A percentile compares a stretch with the other conserved stretches of the same genome.
Evolutionary conservation across 2,888 invertebrate species (phyloP).

Genomic region (Furcula furcula): DNA sequence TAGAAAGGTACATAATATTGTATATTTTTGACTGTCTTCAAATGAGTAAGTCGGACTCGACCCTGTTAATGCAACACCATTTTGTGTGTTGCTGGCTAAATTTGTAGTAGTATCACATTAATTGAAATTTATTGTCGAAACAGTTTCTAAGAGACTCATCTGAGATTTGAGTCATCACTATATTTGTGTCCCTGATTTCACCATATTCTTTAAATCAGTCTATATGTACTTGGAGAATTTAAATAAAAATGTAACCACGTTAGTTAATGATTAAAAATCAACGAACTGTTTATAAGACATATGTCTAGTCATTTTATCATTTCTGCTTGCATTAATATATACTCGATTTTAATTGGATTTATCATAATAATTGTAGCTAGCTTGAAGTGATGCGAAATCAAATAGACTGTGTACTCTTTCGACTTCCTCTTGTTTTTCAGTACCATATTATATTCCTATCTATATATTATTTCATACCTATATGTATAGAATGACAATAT

Average conservation of each 20-base stretch:
- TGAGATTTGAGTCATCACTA: conserved; percentile 56
- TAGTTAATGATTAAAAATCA: conserved; percentile 57
- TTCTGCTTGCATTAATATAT: conserved; percentile 44
- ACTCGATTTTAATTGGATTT: conserved; percentile 22
- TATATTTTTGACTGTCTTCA: conserved; percentile 25
- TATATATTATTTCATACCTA: conserved; percentile 13
- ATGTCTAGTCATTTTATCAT: conserved; percentile 67
- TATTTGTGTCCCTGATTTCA: conserved; percentile 42
- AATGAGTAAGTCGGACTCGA: conserved; percentile 27
- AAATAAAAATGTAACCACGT: conserved; percentile 39
- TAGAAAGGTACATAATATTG: conserved; percentile 64
- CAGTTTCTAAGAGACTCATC: conserved; percentile 42
- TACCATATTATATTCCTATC: conserved; percentile 13
- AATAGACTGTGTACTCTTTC: conserved; percentile 14
- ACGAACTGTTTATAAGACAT: conserved; percentile 66
- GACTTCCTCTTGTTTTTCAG: not conserved
- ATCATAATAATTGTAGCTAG: conserved; percentile 19
- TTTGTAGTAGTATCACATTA: conserved; percentile 55
- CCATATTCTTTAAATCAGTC: conserved; percentile 16
- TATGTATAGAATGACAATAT: conserved; percentile 10
- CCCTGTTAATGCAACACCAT: conserved; percentile 34
- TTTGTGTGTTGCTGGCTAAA: conserved; percentile 50
- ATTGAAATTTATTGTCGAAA: conserved; percentile 60
- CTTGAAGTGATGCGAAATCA: too few species aligned
- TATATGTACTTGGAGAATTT: conserved; percentile 44